A percentile compares a stretch with the other conserved stretches of the same genome.
Conservation (phyloP, 2,888 invertebrate species). For the Antheraea yamamai region DNA sequence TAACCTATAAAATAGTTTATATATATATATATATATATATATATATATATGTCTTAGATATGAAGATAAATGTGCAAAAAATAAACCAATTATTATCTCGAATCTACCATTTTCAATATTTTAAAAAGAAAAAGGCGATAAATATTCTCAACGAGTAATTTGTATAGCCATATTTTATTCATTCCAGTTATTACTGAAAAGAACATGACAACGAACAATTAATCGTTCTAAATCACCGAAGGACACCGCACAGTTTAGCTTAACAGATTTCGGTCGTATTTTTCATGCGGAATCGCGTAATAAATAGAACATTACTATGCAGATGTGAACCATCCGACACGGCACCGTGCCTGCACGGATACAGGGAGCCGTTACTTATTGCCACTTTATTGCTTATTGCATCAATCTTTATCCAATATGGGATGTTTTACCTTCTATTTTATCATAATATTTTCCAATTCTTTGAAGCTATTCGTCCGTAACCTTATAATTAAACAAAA, state of each 20-base stretch:
- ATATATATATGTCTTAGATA: no score
- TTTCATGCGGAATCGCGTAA: constrained; percentile 23
- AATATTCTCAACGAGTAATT: not conserved
- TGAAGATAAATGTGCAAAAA: not conserved
- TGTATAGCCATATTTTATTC: not conserved
- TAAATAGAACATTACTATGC: constrained; percentile 30
- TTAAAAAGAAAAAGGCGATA: not conserved
- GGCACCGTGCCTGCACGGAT: not conserved
- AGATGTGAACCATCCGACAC: constrained; percentile 22
- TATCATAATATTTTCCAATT: not conserved
- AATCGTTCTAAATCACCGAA: constrained; percentile 15
- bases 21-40: no score
- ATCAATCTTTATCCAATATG: constrained; percentile 17
- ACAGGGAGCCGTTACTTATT: constrained; percentile 9
- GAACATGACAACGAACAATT: constrained; percentile 12
- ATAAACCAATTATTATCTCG: not conserved
- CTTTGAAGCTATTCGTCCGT: not conserved
- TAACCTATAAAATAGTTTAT: no score
- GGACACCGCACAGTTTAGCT: constrained; percentile 12
- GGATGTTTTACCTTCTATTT: not conserved
- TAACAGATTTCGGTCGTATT: constrained; percentile 24
- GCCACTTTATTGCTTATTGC: constrained; percentile 14
- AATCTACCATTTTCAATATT: not conserved
- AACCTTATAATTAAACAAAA: not conserved
- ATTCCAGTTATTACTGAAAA: constrained; percentile 3